phyloP scores from a whole-genome alignment of 1,140 invertebrate species.

The Cydia fagiglandana region DNA sequence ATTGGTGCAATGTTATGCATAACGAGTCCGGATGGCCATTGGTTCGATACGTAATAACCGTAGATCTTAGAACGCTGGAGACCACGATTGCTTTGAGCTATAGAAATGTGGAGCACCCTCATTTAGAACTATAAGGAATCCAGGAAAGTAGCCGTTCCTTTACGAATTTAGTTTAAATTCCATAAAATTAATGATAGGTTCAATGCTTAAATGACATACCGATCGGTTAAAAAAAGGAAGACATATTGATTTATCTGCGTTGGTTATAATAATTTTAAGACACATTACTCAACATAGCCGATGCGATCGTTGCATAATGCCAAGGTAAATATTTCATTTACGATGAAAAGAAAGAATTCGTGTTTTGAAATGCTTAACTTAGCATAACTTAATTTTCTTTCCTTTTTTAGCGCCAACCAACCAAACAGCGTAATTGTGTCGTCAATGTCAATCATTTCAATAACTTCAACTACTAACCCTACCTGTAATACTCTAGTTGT shows the following conservation, averaged over 20 bases:
- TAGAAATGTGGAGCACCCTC: not conserved
- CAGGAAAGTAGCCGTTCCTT: not conserved
- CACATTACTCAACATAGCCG: too few relatives aligned
- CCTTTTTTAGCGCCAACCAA: not conserved
- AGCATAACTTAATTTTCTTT: too few relatives aligned
- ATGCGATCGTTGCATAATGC: too few relatives aligned
- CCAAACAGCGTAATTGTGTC: not conserved
- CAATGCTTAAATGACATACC: too few relatives aligned
- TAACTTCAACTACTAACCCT: not conserved
- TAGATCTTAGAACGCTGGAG: slow-evolving; percentile 11
- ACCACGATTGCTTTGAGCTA: not conserved
- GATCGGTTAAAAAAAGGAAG: too few relatives aligned
- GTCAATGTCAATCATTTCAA: not conserved
- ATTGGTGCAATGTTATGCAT: slow-evolving; percentile 23
- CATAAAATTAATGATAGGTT: too few relatives aligned
- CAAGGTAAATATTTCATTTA: too few relatives aligned
- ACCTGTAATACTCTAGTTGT: not conserved
- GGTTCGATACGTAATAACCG: slow-evolving; percentile 13
- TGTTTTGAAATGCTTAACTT: too few relatives aligned
- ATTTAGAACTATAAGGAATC: not conserved
- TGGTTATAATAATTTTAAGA: too few relatives aligned
- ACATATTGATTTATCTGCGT: too few relatives aligned
- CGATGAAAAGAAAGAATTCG: too few relatives aligned
- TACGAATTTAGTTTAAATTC: not conserved
- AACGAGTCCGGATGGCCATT: slow-evolving; percentile 25